Base-by-base conservation (phyloP, 2,888 invertebrate species). In the Tuta absoluta region DNA sequence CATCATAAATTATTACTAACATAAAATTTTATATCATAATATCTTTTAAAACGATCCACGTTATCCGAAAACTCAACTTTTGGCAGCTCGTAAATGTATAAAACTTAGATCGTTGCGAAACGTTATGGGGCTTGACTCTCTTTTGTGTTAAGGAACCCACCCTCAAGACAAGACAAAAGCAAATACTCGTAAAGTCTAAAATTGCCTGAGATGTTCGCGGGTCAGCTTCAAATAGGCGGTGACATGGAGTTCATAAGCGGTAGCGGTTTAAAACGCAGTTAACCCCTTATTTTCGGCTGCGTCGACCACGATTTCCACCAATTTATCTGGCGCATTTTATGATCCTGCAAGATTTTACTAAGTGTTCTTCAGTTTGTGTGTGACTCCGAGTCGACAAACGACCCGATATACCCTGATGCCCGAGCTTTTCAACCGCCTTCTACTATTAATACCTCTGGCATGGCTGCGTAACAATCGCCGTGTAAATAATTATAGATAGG, bases 91-190 rank as follows among this genome's bases (percentile, higher is more conserved):
- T 41, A 41, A 41, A 41, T n/a, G 41, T 12, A 14, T 12, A 41
- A 41, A 41, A 41, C 41, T 41, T 41, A 3, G 14, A 4, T 4
- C 41, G 41, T 41, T 41, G 11, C 14, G 14, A 11, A 14, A 14
- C 1, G 41, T n/a, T 41, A 41, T 41, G 41, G 41, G 12, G 14
- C 41, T 41, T 41, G 41, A 41, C 12, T 41, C 41, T n/a, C n/a
- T 14, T 41, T 41, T 41, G 41, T 41, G 41, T 41, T 41, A 14
- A 41, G 41, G 14, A 4, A 41, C 38, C 38, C 38, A 41, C 38
- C 38, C 38, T 41, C 41, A 41, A 41, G 41, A 33, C n/a, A 41
- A 41, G 41, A 41, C 41, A 41, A 41, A 41, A 41, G 41, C 12
- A 14, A 41, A 14, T 41, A n/a, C 41, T 41, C 41, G 14, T 41